Evolutionary conservation across 2,797 vertebrate species (phyloP), one percentile per base, ranked within the genome.

Genomic region (Pristis pectinata): DNA sequence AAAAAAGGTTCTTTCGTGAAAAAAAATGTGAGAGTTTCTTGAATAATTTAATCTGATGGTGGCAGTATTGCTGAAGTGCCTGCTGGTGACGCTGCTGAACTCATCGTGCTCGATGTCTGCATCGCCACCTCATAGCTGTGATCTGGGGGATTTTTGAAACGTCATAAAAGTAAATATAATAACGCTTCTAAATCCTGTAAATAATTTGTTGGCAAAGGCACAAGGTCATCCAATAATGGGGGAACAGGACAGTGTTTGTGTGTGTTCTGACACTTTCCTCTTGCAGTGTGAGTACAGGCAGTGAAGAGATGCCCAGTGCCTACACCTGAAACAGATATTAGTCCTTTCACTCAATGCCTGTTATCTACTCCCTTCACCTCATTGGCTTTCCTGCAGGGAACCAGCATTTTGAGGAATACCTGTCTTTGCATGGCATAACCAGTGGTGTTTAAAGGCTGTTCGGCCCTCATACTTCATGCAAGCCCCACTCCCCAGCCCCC

Each of bases 71-170:
- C 34, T 24, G n/a, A 41, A 8, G 0, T 9, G n/a, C 61, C 87
- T 64, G n/a, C n/a, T 64, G 87, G 59, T 91, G 87, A n/a, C 87
- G 91, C 59, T 41, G n/a, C n/a, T 67, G 87, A 91, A 87, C 87
- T 67, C 37, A 61, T 5, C 24, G 61, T 41, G 59, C 6, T 89
- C n/a, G 27, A 44, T 80, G 1, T 30, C 10, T 19, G 34, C 87
- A 7, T 9, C 19, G 91, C 59, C 7, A 10, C 1, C 56, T 49
- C 1, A 11, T 53, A 24, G 70, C 70, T 37, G 56, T 10, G n/a
- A n/a, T 17, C 37, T n/a, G 64, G 87, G 24, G 24, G 19, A 8
- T 67, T 91, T 64, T 1, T 41, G n/a, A 61, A 91, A 11, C 11
- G n/a, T 67, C n/a, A 67, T 0, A 11, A 37, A 3, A 17, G 11